These are phyloP conservation scores for Labeo calbasu DNA, from an alignment of 2,797 vertebrate species.

Conservation along the genomic window DNA sequence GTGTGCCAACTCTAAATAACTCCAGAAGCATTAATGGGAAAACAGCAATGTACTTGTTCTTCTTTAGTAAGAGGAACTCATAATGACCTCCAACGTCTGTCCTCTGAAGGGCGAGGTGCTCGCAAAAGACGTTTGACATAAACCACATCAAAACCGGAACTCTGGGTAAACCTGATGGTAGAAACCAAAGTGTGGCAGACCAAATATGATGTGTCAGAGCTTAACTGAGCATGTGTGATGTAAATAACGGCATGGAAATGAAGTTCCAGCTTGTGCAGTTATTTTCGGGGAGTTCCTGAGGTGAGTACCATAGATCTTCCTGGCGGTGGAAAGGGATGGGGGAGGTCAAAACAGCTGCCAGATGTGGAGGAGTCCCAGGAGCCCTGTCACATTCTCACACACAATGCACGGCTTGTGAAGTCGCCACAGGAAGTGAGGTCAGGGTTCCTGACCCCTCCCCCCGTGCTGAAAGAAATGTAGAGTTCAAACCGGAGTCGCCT, in stretches of 20 bases:
- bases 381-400: conserved; percentile 82
- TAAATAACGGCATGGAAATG: background rate
- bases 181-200: conserved; percentile 44
- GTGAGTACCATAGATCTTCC: conserved; percentile 62
- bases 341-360: conserved; percentile 81
- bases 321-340: conserved; percentile 37
- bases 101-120: background rate
- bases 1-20: background rate
- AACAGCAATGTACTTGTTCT: background rate
- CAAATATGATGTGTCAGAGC: background rate
- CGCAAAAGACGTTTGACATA: background rate
- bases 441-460: conserved; percentile 78
- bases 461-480: conserved; percentile 67
- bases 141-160: conserved; percentile 55
- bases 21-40: background rate
- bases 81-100: background rate
- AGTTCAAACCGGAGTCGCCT: conserved; percentile 34
- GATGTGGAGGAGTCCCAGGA: conserved; percentile 79
- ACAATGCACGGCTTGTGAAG: conserved; percentile 84
- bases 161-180: conserved; percentile 36
- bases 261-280: conserved; percentile 6
- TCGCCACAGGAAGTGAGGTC: conserved; percentile 84
- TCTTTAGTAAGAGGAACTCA: background rate
- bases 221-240: conserved; percentile 22
- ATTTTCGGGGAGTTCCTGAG: conserved; percentile 63